Evolutionary conservation across 2,888 invertebrate genomes (phyloP).

Genomic region (Helobdella robusta): DNA sequence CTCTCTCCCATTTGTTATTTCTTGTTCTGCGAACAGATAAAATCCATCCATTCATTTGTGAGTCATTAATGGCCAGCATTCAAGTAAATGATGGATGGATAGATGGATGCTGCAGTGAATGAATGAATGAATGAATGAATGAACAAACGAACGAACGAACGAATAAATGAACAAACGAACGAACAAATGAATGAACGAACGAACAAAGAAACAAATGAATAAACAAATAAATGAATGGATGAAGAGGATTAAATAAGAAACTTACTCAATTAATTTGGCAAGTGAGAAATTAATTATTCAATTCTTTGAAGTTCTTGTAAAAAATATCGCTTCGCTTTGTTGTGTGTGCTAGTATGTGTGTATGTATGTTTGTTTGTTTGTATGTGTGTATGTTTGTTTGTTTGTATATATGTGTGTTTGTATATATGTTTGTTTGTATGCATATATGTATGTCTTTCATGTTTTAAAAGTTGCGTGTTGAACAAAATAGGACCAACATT

Average conservation of each 20-base stretch:
- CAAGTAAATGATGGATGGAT: neutral
- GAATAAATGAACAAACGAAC: neutral
- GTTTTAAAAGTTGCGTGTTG: too few species aligned
- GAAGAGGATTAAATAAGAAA: neutral
- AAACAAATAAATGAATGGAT: neutral
- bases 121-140: neutral
- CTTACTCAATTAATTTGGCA: neutral
- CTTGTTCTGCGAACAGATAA: too few species aligned
- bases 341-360: constrained; percentile 15
- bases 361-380: neutral
- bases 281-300: neutral
- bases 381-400: neutral
- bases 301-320: neutral
- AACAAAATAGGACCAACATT: too few species aligned
- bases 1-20: neutral
- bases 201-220: neutral
- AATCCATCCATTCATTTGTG: too few species aligned
- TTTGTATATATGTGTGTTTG: neutral
- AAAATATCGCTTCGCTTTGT: neutral
- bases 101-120: neutral
- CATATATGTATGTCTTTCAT: neutral
- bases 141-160: neutral
- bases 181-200: neutral
- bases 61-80: too few species aligned
- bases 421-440: constrained; percentile 3